A percentile compares a stretch with the other conserved stretches of the same genome.
These are phyloP conservation scores for Cryptops parisi DNA, from an alignment of 2,888 invertebrate species.

Conservation along the genomic window DNA sequence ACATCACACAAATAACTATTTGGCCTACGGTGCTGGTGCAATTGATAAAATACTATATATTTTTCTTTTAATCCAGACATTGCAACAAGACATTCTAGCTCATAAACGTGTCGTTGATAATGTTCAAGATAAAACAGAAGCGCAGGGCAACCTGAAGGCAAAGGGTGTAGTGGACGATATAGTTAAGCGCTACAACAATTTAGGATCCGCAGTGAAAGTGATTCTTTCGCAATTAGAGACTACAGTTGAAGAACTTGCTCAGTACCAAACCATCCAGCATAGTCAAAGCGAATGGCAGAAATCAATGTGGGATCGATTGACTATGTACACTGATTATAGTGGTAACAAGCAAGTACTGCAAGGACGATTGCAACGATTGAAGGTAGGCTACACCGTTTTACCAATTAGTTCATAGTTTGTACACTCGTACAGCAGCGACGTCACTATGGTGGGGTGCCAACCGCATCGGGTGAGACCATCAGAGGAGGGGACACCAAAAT, in stretches of 20 bases:
- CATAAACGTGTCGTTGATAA: conserved; percentile 83
- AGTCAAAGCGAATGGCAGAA: conserved; percentile 80
- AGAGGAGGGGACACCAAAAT: no score
- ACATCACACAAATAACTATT: not conserved
- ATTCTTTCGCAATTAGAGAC: conserved; percentile 9
- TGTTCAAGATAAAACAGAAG: conserved; percentile 72
- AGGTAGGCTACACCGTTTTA: conserved; percentile 24
- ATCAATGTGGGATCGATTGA: conserved; percentile 73
- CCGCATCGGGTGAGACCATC: no score
- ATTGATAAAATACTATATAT: not conserved
- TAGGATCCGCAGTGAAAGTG: conserved; percentile 30
- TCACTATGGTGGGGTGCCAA: no score
- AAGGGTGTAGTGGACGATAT: conserved; percentile 52
- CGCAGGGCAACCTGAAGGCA: conserved; percentile 34
- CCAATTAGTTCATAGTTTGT: no score
- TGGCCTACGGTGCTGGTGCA: no score
- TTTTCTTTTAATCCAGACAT: conserved; percentile 37
- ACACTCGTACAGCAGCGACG: no score
- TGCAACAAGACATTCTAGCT: conserved; percentile 74
- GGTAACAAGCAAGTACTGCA: conserved; percentile 78
- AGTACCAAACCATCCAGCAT: conserved; percentile 72
- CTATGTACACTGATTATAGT: conserved; percentile 62
- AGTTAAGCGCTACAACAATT: conserved; percentile 55
- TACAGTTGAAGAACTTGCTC: conserved; percentile 57
- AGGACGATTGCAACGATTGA: conserved; percentile 59